Evolutionary conservation across 2,797 vertebrate genomes (phyloP), one percentile per base, ranked within the genome.

Genomic region (Spondyliosoma cantharus): DNA sequence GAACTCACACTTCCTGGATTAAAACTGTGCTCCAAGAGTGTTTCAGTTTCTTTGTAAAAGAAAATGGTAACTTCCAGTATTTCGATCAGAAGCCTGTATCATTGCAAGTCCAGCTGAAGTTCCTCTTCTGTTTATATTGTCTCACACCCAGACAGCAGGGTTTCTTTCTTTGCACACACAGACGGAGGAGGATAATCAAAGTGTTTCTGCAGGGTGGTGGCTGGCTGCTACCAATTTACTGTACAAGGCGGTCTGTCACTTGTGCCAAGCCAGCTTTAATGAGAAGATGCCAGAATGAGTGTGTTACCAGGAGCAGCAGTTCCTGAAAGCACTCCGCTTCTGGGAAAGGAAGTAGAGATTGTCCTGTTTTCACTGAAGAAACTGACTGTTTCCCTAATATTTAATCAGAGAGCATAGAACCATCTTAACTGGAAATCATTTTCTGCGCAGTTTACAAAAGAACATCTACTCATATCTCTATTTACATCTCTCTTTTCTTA

Each of bases 251-350:
- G 68, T 78, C 73, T 82, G 76, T 83, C 80, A 57, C 70, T 85
- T 60, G 59, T 66, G 78, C 79, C 71, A 76, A 63, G 76, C 17
- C 63, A 7, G 52, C 76, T 91, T 90, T 89, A 87, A 93, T 86
- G 83, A 90, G 74, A 78, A 81, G 80, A 83, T 75, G 74, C 82
- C 67, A 69, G 73, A 83, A 62, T 53, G 43, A 68, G 81, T 17
- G 61, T 60, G 64, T 81, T 65, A 78, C 78, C 74, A 59, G 70
- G 42, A 76, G 45, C 43, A 5, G 68, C 57, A 71, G 53, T 70
- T 83, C 53, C 74, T 45, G 62, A 53, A 67, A 71, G 14, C 45
- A 16, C 2, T 42, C 1, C 0, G 2, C 4, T 54, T 81, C 58
- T 58, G 45, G 64, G 58, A 80, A 45, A 74, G 83, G 74, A 81